Conservation (phyloP, 2,797 vertebrate genomes). For the Myoxocephalus aenaeus region DNA sequence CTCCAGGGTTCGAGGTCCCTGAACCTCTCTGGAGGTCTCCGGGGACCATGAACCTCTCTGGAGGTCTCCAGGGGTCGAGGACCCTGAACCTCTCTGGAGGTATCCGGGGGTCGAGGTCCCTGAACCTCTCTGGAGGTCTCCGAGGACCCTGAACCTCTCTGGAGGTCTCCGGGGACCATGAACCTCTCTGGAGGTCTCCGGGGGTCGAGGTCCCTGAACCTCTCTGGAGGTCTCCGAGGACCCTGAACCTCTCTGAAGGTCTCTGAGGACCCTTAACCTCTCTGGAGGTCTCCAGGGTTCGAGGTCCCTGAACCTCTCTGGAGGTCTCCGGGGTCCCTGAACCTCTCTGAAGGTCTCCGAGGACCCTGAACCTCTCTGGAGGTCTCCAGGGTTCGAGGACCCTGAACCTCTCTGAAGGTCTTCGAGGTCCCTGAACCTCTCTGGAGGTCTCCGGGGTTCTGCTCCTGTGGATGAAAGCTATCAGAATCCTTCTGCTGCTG, state of each 20-base stretch:
- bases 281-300: too few species aligned
- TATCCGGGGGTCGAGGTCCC: too few species aligned
- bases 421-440: not conserved
- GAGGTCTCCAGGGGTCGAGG: slow-evolving; percentile 1
- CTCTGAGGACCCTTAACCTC: not conserved
- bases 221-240: too few species aligned
- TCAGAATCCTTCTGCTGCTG: slow-evolving; percentile 15
- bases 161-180: not conserved
- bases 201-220: too few species aligned
- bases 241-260: not conserved
- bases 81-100: too few species aligned
- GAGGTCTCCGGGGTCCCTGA: not conserved
- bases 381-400: too few species aligned
- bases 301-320: not conserved
- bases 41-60: too few species aligned
- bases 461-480: slow-evolving; percentile 32
- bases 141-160: too few species aligned
- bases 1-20: slow-evolving; percentile 18
- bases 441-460: slow-evolving; percentile 3
- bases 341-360: too few species aligned
- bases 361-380: not conserved
- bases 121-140: not conserved
- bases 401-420: not conserved
- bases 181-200: too few species aligned
- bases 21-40: not conserved